Percentiles rank a stretch among this genome's conserved stretches.
These are phyloP conservation scores for Apodemus agrarius DNA, from an alignment of 2,797 vertebrate species.

Conservation along the genomic window DNA sequence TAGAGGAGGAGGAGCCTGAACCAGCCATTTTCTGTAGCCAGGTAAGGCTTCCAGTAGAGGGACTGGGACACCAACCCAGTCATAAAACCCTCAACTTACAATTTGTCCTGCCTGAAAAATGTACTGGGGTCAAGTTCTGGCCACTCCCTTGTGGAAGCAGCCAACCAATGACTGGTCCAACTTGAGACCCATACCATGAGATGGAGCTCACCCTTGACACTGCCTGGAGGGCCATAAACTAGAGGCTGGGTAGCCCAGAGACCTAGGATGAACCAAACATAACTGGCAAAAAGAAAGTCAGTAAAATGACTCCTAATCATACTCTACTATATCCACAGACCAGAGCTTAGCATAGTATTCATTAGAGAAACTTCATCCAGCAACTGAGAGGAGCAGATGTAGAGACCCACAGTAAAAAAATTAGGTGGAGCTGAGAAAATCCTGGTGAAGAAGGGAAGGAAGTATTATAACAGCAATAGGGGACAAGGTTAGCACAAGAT, in stretches of 20 bases:
- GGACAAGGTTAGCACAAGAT: neutral
- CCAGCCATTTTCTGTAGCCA: neutral
- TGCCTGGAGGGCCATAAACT: neutral
- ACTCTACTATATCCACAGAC: neutral
- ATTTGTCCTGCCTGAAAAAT: neutral
- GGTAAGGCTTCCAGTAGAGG: neutral
- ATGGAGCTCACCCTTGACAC: neutral
- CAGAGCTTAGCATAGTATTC: neutral
- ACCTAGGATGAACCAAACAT: neutral
- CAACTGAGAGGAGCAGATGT: neutral
- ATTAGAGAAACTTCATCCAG: neutral
- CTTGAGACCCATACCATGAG: neutral
- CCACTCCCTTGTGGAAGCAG: no score
- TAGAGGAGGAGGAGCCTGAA: neutral
- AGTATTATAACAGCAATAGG: neutral
- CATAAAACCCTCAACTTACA: neutral
- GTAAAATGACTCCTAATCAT: neutral
- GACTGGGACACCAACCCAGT: neutral
- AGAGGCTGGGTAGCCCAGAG: neutral
- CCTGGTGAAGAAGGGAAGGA: neutral
- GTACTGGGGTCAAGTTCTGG: neutral
- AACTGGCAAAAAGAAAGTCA: neutral
- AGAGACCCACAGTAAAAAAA: no score
- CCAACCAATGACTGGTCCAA: neutral
- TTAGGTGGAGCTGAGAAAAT: neutral